Conservation (phyloP, 2,888 invertebrate genomes). For the Ornithoptera alexandrae region DNA sequence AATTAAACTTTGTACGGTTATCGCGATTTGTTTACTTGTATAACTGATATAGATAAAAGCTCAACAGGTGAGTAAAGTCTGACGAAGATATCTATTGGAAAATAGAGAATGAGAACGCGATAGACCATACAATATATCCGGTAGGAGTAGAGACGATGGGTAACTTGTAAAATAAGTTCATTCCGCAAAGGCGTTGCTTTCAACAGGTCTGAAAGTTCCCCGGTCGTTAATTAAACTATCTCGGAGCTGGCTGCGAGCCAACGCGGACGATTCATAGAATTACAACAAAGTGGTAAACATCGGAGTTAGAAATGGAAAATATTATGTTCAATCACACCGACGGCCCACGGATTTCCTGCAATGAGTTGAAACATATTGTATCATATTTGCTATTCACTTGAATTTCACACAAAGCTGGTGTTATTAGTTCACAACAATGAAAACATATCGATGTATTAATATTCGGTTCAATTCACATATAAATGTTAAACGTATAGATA, state of each 20-base stretch:
- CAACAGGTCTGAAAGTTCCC: slow-evolving; percentile 78
- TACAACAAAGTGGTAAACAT: slow-evolving; percentile 57
- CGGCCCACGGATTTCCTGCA: slow-evolving; percentile 33
- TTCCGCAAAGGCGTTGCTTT: slow-evolving; percentile 67
- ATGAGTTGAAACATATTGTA: slow-evolving; percentile 31
- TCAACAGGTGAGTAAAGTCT: neutral
- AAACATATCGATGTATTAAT: slow-evolving; percentile 42
- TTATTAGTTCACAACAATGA: slow-evolving; percentile 39
- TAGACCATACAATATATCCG: slow-evolving; percentile 41
- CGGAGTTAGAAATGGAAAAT: slow-evolving; percentile 50
- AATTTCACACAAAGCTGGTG: slow-evolving; percentile 19
- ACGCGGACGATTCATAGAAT: slow-evolving; percentile 70
- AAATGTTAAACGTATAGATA: slow-evolving; percentile 31
- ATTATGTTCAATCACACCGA: slow-evolving; percentile 52
- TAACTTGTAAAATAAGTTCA: slow-evolving; percentile 63
- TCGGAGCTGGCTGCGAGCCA: slow-evolving; percentile 66
- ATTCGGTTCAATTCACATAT: slow-evolving; percentile 54
- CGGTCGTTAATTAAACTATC: slow-evolving; percentile 78
- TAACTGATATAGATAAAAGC: neutral
- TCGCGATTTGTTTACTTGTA: neutral
- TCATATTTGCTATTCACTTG: slow-evolving; percentile 36
- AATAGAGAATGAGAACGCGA: slow-evolving; percentile 19
- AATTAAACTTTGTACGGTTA: too few relatives aligned
- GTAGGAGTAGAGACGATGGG: slow-evolving; percentile 34
- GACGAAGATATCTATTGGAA: neutral